Evolutionary conservation across 2,888 invertebrate genomes (phyloP).

Genomic region (Protonemura montana): DNA sequence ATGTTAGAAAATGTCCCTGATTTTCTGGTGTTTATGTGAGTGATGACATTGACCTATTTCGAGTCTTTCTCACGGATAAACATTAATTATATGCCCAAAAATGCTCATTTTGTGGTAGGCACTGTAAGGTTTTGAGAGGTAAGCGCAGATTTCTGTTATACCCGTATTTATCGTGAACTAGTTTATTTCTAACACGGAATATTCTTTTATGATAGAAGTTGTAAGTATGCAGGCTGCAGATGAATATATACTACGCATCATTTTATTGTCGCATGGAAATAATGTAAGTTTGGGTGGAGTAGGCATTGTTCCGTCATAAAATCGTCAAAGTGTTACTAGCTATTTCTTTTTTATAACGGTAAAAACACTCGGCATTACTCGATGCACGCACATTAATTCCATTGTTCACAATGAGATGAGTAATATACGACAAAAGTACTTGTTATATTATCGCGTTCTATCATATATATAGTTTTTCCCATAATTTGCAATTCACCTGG

Average conservation of each 20-base stretch:
- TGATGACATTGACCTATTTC: too few species aligned
- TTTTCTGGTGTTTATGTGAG: too few species aligned
- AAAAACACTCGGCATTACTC: not conserved
- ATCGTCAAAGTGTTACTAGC: not conserved
- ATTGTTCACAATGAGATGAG: not conserved
- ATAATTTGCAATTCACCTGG: not conserved
- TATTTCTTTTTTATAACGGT: not conserved
- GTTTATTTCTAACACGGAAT: not conserved
- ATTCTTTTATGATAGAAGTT: not conserved
- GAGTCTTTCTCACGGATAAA: too few species aligned
- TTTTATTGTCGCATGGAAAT: not conserved
- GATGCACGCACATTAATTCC: not conserved
- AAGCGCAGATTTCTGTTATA: not conserved
- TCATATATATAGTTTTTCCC: not conserved
- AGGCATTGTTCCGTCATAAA: not conserved
- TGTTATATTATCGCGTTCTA: not conserved
- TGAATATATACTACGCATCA: not conserved
- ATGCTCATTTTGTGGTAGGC: too few species aligned
- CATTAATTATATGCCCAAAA: too few species aligned
- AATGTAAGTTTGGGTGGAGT: not conserved
- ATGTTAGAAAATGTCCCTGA: not conserved
- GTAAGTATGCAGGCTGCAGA: not conserved
- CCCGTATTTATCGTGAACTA: not conserved
- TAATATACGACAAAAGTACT: not conserved
- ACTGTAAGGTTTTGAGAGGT: too few species aligned